Evolutionary conservation across 1,140 invertebrate species (phyloP), one percentile per base, ranked within the genome.

Genomic region (Atta colombica): DNA sequence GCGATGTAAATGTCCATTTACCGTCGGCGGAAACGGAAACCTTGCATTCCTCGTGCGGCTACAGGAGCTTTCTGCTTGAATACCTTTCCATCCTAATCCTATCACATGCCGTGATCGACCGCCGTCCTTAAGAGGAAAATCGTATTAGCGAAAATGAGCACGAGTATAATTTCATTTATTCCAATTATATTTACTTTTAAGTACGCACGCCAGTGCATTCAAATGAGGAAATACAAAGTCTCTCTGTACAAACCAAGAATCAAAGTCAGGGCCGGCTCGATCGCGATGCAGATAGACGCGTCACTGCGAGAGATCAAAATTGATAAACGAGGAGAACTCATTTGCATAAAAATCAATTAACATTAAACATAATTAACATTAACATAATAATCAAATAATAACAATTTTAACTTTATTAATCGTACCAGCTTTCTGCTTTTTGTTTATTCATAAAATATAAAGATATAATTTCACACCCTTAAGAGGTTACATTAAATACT

Each of bases 1-100:
- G 77, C 75, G 78, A 90, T 77, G 80, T 65, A 88, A 90, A 88
- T 77, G 86, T 90, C 89, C 85, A 90, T 90, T 90, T 90, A 77
- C 89, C 68, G 88, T 66, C 39, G 66, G 25, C 61, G 58, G 21
- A 74, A 80, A 58, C 39, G 49, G 71, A 87, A 87, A 90, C 69
- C 61, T 85, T 66, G 39, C 12, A 53, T 69, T 14, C 21, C 18
- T 49, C 25, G 6, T 31, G 28, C 0, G 21, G 21, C 25, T 68
- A 7, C 21, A 0, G 3, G 10, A 28, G 49, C 28, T 65, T 63
- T 39, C 49, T 25, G 58, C 39, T 69, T 60, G 31, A 69, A 69
- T 31, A 49, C 25, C 61, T 45, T 35, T 61, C 77, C 21, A 28
- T 45, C 2, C 16, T 12, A 0, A 71, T 69, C 65, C 18, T 65